These are phyloP conservation scores for Phyllostomus discolor DNA, from an alignment of 2,113 vertebrate genomes.

Conservation along the genomic window DNA sequence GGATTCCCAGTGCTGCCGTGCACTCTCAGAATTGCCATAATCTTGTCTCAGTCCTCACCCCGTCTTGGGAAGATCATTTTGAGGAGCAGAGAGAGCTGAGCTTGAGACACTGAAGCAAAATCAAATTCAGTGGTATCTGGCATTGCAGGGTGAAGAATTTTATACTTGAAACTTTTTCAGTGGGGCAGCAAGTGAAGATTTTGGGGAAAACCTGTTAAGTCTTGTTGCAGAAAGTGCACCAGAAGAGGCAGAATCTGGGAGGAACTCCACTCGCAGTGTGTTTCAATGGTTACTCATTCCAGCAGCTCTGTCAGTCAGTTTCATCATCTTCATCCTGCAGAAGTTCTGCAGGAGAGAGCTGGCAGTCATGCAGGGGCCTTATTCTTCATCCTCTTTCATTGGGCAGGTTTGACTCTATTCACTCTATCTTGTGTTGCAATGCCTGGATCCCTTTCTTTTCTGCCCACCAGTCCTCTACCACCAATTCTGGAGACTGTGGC, in stretches of 20 bases:
- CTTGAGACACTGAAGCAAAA: neutral
- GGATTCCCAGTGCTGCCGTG: neutral
- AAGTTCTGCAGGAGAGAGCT: neutral
- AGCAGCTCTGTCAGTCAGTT: neutral
- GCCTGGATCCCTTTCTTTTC: neutral
- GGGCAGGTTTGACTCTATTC: neutral
- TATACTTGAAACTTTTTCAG: neutral
- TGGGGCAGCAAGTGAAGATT: neutral
- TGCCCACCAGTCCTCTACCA: neutral
- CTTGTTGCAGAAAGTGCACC: neutral
- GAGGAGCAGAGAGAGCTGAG: neutral
- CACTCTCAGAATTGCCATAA: neutral
- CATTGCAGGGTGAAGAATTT: neutral
- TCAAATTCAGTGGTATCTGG: neutral
- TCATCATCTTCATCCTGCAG: neutral
- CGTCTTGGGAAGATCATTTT: neutral
- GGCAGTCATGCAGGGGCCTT: neutral
- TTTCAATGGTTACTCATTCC: neutral
- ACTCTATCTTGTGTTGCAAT: neutral
- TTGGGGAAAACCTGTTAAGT: neutral
- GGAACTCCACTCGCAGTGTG: neutral
- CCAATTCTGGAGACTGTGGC: neutral
- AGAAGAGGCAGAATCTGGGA: neutral
- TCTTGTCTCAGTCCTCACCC: neutral
- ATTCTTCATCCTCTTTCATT: rapidly evolving